Evolutionary conservation across 2,888 invertebrate species (phyloP).

Genomic region (Portevinia maculata): DNA sequence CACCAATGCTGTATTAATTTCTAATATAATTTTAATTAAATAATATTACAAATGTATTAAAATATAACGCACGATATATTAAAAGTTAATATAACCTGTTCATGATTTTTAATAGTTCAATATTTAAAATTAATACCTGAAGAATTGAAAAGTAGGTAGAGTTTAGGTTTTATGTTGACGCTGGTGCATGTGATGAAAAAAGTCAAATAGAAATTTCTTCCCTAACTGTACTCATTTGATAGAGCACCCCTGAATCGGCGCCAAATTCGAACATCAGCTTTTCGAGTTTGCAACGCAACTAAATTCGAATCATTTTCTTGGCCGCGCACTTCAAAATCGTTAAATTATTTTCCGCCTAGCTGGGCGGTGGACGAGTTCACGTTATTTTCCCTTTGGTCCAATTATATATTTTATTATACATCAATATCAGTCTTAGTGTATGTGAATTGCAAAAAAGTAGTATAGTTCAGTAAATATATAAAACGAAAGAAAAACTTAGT

Average conservation of each 20-base stretch:
- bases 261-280: constrained; percentile 39
- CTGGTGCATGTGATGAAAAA: neutral
- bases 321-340: constrained; percentile 34
- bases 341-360: constrained; percentile 69
- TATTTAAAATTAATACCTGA: too few species aligned
- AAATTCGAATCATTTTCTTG: constrained; percentile 6
- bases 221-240: constrained; percentile 6
- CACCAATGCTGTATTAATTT: too few species aligned
- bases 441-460: constrained; percentile 14
- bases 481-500: constrained; percentile 48
- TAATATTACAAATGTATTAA: too few species aligned
- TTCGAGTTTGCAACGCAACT: constrained; percentile 65
- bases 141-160: too few species aligned
- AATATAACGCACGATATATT: too few species aligned
- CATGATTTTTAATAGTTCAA: too few species aligned
- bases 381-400: constrained; percentile 49
- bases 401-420: constrained; percentile 16
- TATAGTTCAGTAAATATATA: constrained; percentile 30
- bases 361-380: constrained; percentile 66
- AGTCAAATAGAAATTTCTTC: neutral
- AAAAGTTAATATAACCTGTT: too few species aligned
- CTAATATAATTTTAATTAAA: too few species aligned
- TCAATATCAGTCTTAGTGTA: constrained; percentile 32
- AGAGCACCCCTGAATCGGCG: constrained; percentile 28
- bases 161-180: too few species aligned